A percentile compares a stretch with the other conserved stretches of the same genome.
Conservation (phyloP, 2,797 vertebrate species). For the Craterocephalus amniculus region DNA sequence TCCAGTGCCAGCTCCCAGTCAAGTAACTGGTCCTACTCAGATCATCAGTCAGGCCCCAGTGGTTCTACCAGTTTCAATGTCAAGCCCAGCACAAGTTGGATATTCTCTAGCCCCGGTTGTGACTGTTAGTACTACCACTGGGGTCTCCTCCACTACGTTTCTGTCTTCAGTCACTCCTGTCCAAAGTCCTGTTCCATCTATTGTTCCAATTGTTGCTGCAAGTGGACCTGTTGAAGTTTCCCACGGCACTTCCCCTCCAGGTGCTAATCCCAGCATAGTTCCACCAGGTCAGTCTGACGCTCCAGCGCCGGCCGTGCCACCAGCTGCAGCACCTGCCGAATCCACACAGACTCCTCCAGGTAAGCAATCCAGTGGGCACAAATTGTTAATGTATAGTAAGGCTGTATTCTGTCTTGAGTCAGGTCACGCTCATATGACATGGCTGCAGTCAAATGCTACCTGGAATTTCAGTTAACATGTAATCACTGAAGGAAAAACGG, state of each 20-base stretch:
- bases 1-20: slow-evolving; percentile 49
- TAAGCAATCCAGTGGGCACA: slow-evolving; percentile 44
- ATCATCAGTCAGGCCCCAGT: slow-evolving; percentile 50
- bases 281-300: slow-evolving; percentile 54
- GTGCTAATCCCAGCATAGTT: slow-evolving; percentile 47
- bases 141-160: slow-evolving; percentile 60
- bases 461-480: neutral
- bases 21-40: slow-evolving; percentile 53
- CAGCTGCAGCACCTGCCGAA: slow-evolving; percentile 52
- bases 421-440: neutral
- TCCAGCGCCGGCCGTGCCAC: slow-evolving; percentile 39
- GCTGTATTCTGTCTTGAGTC: neutral
- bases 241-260: slow-evolving; percentile 53
- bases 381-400: neutral
- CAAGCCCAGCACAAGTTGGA: slow-evolving; percentile 50
- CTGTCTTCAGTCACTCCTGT: slow-evolving; percentile 60
- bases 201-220: slow-evolving; percentile 64
- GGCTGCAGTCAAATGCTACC: neutral
- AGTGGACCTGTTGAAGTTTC: slow-evolving; percentile 63
- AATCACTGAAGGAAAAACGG: neutral
- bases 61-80: slow-evolving; percentile 48
- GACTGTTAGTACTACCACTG: slow-evolving; percentile 51
- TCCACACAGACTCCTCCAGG: slow-evolving; percentile 68
- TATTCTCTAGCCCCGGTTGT: slow-evolving; percentile 59
- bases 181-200: slow-evolving; percentile 69